These are phyloP conservation scores for Dendropsophus ebraccatus DNA, from an alignment of 2,113 vertebrate genomes.

Conservation along the genomic window DNA sequence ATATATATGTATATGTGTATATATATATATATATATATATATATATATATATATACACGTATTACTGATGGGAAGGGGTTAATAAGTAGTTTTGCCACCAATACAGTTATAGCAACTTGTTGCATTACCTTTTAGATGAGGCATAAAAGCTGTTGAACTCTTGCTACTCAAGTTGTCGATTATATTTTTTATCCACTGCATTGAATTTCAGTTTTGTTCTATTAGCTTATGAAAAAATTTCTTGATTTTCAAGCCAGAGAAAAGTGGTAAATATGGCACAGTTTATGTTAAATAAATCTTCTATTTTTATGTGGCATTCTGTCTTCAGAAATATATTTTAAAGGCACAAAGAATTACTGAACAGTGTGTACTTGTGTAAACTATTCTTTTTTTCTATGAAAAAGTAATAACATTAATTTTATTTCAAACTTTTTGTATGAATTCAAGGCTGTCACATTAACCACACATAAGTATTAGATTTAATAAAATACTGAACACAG, in stretches of 20 bases:
- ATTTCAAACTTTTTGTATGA: constrained; percentile 75
- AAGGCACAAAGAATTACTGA: constrained; percentile 29
- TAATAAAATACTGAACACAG: constrained; percentile 74
- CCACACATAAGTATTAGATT: constrained; percentile 75
- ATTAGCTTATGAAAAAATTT: neutral
- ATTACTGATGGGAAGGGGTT: too few species aligned
- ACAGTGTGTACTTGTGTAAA: constrained; percentile 70
- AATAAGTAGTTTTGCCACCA: too few species aligned
- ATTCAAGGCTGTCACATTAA: constrained; percentile 77
- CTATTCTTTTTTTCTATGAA: constrained; percentile 70
- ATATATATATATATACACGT: too few species aligned
- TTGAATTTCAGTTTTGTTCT: neutral
- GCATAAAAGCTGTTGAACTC: neutral
- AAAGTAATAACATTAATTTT: constrained; percentile 84
- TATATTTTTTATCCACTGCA: neutral
- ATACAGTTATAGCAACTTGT: too few species aligned
- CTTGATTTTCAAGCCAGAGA: neutral
- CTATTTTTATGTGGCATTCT: neutral
- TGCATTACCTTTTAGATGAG: neutral
- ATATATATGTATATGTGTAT: too few species aligned
- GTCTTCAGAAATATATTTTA: constrained; percentile 12
- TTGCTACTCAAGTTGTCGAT: neutral
- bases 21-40: too few species aligned
- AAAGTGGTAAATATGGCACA: neutral
- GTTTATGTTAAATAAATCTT: neutral